These are phyloP conservation scores for Globodera ellingtonae DNA, from an alignment of 1,140 invertebrate genomes.

Conservation along the genomic window DNA sequence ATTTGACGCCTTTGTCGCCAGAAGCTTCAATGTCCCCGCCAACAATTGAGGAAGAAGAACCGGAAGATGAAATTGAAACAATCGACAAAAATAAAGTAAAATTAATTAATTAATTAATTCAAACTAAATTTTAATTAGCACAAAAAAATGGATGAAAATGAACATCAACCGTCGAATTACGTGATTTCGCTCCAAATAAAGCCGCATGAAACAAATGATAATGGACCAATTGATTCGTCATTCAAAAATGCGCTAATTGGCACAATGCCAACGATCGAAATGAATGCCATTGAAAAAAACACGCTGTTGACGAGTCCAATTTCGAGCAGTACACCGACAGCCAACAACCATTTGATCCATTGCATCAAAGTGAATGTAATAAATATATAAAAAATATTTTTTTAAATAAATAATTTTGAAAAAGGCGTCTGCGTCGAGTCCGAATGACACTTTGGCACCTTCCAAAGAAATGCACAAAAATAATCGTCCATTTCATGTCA, in stretches of 20 bases:
- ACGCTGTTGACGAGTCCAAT: too few relatives aligned
- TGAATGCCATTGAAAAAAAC: too few relatives aligned
- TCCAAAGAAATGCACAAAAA: neutral
- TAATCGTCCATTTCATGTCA: too few relatives aligned
- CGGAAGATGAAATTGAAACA: neutral
- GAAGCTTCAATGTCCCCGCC: neutral
- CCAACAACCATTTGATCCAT: neutral
- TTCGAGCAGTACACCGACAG: too few relatives aligned
- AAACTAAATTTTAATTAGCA: neutral
- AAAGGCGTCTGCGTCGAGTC: neutral
- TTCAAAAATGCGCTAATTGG: neutral
- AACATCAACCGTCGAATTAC: neutral
- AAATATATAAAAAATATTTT: neutral
- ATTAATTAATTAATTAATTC: neutral
- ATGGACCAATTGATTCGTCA: neutral
- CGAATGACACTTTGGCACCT: neutral
- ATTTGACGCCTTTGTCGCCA: neutral
- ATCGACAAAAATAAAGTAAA: neutral
- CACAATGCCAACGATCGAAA: neutral
- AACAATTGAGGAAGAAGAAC: conserved; percentile 7
- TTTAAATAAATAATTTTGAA: neutral
- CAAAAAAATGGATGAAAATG: neutral
- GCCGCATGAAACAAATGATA: neutral
- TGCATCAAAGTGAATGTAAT: neutral
- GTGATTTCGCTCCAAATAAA: neutral